Conservation (phyloP, 2,113 vertebrate species). For the Orientallactaga bullata region DNA sequence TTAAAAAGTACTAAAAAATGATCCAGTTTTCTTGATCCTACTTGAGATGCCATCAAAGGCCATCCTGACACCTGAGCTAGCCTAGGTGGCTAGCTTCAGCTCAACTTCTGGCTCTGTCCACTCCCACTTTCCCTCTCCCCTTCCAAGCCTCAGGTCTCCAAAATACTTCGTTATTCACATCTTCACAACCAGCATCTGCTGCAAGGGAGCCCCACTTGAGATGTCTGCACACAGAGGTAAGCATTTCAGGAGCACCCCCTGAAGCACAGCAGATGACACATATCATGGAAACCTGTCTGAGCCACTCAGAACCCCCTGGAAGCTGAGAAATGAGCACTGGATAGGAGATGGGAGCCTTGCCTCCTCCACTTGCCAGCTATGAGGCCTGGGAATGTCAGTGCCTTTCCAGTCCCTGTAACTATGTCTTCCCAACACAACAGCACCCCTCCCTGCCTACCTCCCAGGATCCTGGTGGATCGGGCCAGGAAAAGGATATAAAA, state of each 20-base stretch:
- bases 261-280: neutral
- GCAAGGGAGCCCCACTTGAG: neutral
- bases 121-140: no score
- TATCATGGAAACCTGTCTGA: neutral
- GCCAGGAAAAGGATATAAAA: neutral
- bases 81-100: no score
- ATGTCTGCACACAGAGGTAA: neutral
- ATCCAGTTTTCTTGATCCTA: neutral
- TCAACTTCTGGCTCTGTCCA: neutral
- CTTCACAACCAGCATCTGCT: no score
- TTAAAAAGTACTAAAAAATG: no score
- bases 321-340: neutral
- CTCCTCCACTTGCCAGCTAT: neutral
- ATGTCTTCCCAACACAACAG: neutral
- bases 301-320: neutral
- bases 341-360: neutral
- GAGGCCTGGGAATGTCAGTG: no score
- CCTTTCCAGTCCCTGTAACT: neutral
- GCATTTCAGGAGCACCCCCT: neutral
- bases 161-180: neutral
- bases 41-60: rapidly evolving
- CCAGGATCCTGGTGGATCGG: neutral
- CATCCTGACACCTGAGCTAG: neutral
- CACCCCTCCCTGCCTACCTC: neutral
- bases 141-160: neutral